phyloP scores from a whole-genome alignment of 2,888 invertebrate species.

The Andrena flavipes region DNA sequence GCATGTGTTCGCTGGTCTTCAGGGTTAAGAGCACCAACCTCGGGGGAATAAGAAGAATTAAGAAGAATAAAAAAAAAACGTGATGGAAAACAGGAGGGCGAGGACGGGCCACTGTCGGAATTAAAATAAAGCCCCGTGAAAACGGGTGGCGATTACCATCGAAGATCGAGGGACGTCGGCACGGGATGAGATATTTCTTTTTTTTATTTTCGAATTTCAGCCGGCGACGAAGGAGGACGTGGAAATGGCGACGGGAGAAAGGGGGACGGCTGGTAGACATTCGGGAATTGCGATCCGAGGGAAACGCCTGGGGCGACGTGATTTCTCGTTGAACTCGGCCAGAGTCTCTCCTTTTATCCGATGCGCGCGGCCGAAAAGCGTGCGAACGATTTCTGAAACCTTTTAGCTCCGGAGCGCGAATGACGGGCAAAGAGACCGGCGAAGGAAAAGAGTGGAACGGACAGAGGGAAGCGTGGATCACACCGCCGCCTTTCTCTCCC shows the following conservation, averaged over 20 bases:
- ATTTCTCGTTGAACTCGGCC: conserved; percentile 60
- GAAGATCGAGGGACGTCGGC: neutral
- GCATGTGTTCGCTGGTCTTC: no score
- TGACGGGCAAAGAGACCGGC: conserved; percentile 49
- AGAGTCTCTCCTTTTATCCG: conserved; percentile 55
- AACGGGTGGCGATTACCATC: conserved; percentile 6
- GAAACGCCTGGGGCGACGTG: conserved; percentile 58
- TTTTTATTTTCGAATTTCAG: conserved; percentile 42
- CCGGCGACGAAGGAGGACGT: neutral
- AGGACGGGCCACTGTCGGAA: neutral
- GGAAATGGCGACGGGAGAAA: neutral
- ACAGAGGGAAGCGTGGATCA: conserved; percentile 49
- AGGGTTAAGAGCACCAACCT: neutral
- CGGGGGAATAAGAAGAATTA: neutral
- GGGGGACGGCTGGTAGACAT: conserved; percentile 31
- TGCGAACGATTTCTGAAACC: conserved; percentile 66
- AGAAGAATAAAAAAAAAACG: neutral
- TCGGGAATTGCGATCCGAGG: conserved; percentile 54
- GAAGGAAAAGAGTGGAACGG: conserved; percentile 45
- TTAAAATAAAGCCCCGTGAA: conserved; percentile 17
- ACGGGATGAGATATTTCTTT: conserved; percentile 29
- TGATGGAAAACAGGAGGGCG: no score
- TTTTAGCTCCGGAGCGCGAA: conserved; percentile 60
- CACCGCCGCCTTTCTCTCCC: conserved; percentile 4
- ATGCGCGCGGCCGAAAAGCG: conserved; percentile 57